These are phyloP conservation scores for Oegoconia quadripuncta DNA, from an alignment of 2,888 invertebrate genomes.

Conservation along the genomic window DNA sequence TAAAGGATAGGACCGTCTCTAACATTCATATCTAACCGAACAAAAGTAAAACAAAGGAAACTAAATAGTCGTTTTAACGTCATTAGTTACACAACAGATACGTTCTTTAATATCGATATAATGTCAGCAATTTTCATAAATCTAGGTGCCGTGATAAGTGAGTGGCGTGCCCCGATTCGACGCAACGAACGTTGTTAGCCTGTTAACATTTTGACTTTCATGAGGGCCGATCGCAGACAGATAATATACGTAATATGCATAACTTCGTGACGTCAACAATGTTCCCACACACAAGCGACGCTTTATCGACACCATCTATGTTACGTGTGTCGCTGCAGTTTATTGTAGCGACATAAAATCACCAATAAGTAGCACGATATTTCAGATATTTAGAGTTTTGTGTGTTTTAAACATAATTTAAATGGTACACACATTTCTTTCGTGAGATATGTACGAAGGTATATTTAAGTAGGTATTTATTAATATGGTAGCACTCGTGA, in stretches of 20 bases:
- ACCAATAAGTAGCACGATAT: no score
- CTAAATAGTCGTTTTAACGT: no score
- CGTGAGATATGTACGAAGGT: no score
- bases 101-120: slow-evolving; percentile 13
- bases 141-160: slow-evolving; percentile 34
- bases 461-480: no score
- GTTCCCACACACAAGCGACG: slow-evolving; percentile 41
- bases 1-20: no score
- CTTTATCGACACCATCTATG: slow-evolving; percentile 36
- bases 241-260: slow-evolving; percentile 31
- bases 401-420: no score
- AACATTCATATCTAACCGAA: no score
- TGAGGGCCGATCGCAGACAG: slow-evolving; percentile 46
- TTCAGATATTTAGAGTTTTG: no score
- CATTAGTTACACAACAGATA: slow-evolving; percentile 2
- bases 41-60: no score
- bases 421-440: no score
- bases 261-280: slow-evolving; percentile 32
- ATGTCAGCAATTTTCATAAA: slow-evolving; percentile 30
- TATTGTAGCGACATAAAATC: slow-evolving; percentile 22
- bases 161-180: slow-evolving; percentile 32
- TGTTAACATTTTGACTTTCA: slow-evolving; percentile 55
- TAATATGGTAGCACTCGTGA: no score
- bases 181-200: slow-evolving; percentile 26
- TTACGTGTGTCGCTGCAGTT: slow-evolving; percentile 34